Conservation (phyloP, 2,113 vertebrate species). For the Nyctereutes procyonoides region DNA sequence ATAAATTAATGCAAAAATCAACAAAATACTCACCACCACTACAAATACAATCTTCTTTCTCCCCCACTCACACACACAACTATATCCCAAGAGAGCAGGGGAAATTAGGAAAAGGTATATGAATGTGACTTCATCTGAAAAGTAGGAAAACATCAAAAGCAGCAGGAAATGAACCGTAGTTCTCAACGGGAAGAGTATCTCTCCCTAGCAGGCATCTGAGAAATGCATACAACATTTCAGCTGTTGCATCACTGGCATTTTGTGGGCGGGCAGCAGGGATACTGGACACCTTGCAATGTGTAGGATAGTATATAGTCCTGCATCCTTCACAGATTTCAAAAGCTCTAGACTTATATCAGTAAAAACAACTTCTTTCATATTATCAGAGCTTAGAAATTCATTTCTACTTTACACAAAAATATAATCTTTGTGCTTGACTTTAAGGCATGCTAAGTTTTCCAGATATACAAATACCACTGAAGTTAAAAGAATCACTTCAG, state of each 20-base stretch:
- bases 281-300: background rate
- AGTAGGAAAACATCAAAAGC: background rate
- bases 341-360: background rate
- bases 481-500: background rate
- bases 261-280: background rate
- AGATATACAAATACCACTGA: background rate
- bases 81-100: background rate
- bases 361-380: background rate
- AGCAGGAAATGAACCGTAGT: background rate
- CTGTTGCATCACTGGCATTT: background rate
- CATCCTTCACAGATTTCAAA: background rate
- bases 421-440: background rate
- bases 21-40: background rate
- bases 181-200: background rate
- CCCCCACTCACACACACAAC: no score
- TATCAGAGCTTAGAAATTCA: background rate
- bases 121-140: background rate
- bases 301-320: background rate
- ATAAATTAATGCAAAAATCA: background rate
- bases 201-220: background rate
- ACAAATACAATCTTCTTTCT: background rate
- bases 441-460: background rate
- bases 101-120: background rate
- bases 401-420: background rate
- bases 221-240: background rate